A percentile compares a stretch with the other conserved stretches of the same genome.
Conservation (phyloP, 2,797 vertebrate genomes). For the Ciconia nigra region DNA sequence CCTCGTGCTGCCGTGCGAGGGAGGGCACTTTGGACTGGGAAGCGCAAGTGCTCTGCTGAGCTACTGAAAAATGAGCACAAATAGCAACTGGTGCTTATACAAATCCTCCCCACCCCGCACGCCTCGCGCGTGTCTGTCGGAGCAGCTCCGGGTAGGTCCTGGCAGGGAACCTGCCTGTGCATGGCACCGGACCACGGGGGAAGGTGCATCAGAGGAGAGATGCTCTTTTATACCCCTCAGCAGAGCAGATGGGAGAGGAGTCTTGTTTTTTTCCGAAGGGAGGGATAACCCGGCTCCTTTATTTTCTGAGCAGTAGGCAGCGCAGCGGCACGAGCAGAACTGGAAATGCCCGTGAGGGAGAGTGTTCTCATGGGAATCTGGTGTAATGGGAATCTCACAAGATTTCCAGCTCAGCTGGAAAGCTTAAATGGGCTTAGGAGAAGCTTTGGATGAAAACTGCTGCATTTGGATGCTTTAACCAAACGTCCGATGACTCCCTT, state of each 20-base stretch:
- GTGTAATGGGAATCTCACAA: neutral
- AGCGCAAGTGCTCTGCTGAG: neutral
- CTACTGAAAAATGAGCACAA: neutral
- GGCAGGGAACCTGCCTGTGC: neutral
- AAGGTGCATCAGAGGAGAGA: neutral
- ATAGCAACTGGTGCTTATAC: neutral
- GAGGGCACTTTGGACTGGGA: neutral
- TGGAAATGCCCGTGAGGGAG: neutral
- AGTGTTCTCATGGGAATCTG: neutral
- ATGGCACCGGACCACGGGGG: rapidly evolving
- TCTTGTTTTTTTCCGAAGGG: neutral
- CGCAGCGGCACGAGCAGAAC: rapidly evolving
- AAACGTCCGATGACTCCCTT: neutral
- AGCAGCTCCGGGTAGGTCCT: neutral
- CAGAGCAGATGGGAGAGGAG: neutral
- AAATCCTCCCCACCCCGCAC: neutral
- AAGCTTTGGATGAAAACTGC: neutral
- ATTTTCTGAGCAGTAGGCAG: neutral
- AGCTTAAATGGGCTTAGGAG: neutral
- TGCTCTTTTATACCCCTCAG: neutral
- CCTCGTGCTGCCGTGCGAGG: neutral
- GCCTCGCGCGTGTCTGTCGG: rapidly evolving
- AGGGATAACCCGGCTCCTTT: neutral
- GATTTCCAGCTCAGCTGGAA: neutral
- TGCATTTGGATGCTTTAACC: neutral